Conservation (phyloP, 2,888 invertebrate genomes). For the Heliconius charithonia region DNA sequence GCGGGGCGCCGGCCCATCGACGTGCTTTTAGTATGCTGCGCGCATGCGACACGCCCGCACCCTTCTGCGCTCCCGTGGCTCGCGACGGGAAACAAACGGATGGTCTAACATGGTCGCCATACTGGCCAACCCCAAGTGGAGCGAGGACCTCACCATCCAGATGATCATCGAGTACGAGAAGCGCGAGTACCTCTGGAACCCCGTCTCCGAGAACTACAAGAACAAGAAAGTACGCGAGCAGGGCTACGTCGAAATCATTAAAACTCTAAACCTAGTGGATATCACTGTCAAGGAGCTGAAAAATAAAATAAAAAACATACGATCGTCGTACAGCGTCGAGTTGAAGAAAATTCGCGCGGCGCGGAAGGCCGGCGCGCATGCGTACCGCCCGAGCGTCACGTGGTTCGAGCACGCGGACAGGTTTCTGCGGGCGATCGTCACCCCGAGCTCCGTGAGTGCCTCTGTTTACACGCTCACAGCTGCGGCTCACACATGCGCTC, state of each 20-base stretch:
- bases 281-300: constrained; percentile 81
- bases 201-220: constrained; percentile 80
- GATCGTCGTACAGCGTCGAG: constrained; percentile 81
- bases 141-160: constrained; percentile 80
- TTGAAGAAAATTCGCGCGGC: constrained; percentile 83
- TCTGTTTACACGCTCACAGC: constrained; percentile 38
- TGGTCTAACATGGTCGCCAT: constrained; percentile 79
- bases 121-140: constrained; percentile 81
- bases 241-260: constrained; percentile 80
- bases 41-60: constrained; percentile 84
- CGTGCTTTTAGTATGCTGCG: constrained; percentile 85
- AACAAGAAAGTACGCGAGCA: constrained; percentile 81
- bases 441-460: constrained; percentile 79
- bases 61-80: constrained; percentile 76
- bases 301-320: constrained; percentile 82
- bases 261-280: constrained; percentile 75
- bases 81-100: constrained; percentile 63
- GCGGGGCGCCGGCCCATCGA: constrained; percentile 77
- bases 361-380: constrained; percentile 81
- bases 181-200: constrained; percentile 80
- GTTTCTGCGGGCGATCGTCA: constrained; percentile 82
- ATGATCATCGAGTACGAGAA: constrained; percentile 82
- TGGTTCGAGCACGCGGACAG: constrained; percentile 84
- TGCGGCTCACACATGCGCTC: constrained; percentile 48
- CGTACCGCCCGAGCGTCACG: constrained; percentile 83